A percentile compares a stretch with the other conserved stretches of the same genome.
phyloP scores from a whole-genome alignment of 2,888 invertebrate species.

The Nymphalis c-album region DNA sequence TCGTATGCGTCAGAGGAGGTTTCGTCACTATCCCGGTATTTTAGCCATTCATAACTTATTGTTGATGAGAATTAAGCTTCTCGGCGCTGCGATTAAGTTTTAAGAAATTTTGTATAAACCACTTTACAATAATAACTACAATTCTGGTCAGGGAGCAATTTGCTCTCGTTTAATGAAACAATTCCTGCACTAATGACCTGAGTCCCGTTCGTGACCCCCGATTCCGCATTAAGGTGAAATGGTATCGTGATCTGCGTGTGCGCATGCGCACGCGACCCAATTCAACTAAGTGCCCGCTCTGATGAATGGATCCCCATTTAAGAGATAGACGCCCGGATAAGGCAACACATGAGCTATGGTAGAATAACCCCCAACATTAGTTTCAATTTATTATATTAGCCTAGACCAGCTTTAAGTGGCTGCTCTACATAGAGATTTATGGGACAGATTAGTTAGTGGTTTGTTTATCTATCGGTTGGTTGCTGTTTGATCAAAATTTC shows the following conservation, averaged over 20 bases:
- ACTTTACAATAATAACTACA: too few species aligned
- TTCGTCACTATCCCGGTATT: conserved; percentile 11
- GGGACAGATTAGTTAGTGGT: conserved; percentile 35
- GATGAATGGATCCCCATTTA: conserved; percentile 62
- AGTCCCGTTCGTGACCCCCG: conserved; percentile 41
- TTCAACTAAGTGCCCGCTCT: conserved; percentile 62
- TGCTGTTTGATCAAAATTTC: conserved; percentile 25
- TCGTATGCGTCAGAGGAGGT: conserved; percentile 6
- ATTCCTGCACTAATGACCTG: conserved; percentile 38
- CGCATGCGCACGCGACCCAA: conserved; percentile 55
- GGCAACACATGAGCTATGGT: conserved; percentile 40
- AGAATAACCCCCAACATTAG: conserved; percentile 37
- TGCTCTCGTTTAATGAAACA: conserved; percentile 21
- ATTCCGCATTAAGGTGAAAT: conserved; percentile 57
- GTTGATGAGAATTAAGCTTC: background rate
- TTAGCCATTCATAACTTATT: conserved; percentile 3
- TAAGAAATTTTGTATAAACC: too few species aligned
- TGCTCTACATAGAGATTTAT: conserved; percentile 40
- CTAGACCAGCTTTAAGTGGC: conserved; percentile 41
- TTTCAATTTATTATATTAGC: conserved; percentile 43
- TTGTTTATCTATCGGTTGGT: conserved; percentile 28
- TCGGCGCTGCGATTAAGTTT: too few species aligned
- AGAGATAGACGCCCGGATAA: conserved; percentile 37
- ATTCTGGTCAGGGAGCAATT: conserved; percentile 6
- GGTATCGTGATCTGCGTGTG: conserved; percentile 50